phyloP scores from a whole-genome alignment of 1,140 invertebrate genomes.

The Melitaea cinxia region DNA sequence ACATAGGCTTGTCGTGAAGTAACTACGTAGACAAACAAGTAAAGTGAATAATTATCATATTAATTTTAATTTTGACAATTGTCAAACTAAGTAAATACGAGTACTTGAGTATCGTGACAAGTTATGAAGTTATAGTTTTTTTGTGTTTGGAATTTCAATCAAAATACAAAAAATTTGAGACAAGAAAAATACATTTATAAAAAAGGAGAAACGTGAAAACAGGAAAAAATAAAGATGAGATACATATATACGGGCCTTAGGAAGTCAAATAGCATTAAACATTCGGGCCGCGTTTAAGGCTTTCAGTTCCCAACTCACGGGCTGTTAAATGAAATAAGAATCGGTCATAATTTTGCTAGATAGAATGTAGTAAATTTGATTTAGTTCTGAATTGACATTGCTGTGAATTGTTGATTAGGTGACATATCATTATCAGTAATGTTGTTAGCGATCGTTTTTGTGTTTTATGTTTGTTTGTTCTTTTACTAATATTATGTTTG shows the following conservation, averaged over 20 bases:
- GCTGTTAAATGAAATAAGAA: conserved; percentile 65
- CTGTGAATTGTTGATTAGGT: conserved; percentile 10
- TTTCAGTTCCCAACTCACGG: conserved; percentile 51
- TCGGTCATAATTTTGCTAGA: conserved; percentile 60
- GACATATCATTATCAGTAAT: background rate
- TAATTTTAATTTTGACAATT: no score
- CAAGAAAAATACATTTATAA: background rate
- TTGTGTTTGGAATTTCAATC: no score
- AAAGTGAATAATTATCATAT: no score
- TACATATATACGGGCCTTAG: conserved; percentile 3
- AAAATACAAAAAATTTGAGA: no score
- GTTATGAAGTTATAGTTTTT: no score
- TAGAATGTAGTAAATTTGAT: conserved; percentile 48
- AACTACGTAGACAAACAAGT: no score
- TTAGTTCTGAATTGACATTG: conserved; percentile 19
- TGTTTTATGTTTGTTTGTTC: background rate
- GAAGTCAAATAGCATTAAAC: conserved; percentile 46
- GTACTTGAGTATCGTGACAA: no score
- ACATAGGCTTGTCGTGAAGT: no score
- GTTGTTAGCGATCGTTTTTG: background rate
- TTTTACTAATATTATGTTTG: background rate
- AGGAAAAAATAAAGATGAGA: background rate
- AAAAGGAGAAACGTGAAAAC: background rate
- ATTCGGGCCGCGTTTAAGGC: conserved; percentile 52
- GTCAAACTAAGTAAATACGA: no score